These are phyloP conservation scores for Drosophila maculinotata DNA, from an alignment of 2,888 invertebrate genomes.

Conservation along the genomic window DNA sequence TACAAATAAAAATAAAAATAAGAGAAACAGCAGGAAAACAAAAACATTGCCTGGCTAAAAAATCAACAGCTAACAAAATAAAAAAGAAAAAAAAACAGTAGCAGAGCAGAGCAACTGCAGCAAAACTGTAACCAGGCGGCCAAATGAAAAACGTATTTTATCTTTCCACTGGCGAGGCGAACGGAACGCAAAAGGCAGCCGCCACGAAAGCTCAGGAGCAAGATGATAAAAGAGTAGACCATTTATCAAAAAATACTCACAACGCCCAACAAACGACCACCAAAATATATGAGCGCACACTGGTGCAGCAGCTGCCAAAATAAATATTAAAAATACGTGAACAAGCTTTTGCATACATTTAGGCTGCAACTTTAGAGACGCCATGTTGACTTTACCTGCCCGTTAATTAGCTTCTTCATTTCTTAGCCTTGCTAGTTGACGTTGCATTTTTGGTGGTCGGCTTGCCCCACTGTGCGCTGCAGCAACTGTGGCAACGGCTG, in stretches of 20 bases:
- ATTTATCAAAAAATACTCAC: conserved; percentile 76
- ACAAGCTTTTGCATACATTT: conserved; percentile 12
- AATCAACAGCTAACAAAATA: conserved; percentile 50
- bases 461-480: conserved; percentile 62
- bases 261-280: conserved; percentile 52
- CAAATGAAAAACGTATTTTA: conserved; percentile 81
- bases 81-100: conserved; percentile 18
- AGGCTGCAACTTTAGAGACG: conserved; percentile 14
- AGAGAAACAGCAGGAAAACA: conserved; percentile 28
- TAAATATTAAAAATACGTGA: conserved; percentile 5
- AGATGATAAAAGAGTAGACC: conserved; percentile 79
- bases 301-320: conserved; percentile 33
- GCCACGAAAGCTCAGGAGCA: conserved; percentile 73
- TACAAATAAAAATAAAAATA: conserved; percentile 24
- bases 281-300: conserved; percentile 69
- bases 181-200: conserved; percentile 53
- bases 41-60: conserved; percentile 63
- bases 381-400: conserved; percentile 51
- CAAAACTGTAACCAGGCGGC: conserved; percentile 66
- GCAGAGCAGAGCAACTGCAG: conserved; percentile 54
- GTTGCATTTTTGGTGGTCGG: conserved; percentile 20
- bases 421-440: conserved; percentile 45
- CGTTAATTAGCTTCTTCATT: conserved; percentile 36
- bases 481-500: conserved; percentile 59
- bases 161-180: conserved; percentile 70